Evolutionary conservation across 2,113 vertebrate species (phyloP).

Genomic region (Lates calcarifer): DNA sequence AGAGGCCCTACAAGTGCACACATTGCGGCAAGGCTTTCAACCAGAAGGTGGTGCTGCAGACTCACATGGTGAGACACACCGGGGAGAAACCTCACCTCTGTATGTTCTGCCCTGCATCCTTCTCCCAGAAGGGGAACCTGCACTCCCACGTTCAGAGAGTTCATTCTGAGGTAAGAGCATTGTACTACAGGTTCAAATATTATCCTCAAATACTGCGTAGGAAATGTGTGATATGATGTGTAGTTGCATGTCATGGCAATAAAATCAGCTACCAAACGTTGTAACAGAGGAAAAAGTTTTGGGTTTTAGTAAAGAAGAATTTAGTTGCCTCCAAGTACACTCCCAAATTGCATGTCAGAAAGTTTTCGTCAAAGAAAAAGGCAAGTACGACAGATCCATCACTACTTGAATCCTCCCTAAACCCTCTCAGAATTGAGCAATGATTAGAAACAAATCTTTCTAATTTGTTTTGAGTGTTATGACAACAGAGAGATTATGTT

Average conservation of each 20-base stretch:
- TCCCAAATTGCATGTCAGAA: not conserved
- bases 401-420: not conserved
- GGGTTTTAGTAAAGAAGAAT: not conserved
- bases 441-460: not conserved
- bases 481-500: not conserved
- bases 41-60: slow-evolving; percentile 99
- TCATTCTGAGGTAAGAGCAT: slow-evolving; percentile 92
- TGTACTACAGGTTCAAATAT: not conserved
- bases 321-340: not conserved
- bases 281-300: not conserved
- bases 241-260: not conserved
- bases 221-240: not conserved
- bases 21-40: slow-evolving; percentile 98
- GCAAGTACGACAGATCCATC: not conserved
- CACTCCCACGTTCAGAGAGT: slow-evolving; percentile 98
- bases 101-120: slow-evolving; percentile 95
- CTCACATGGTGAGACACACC: slow-evolving; percentile 97
- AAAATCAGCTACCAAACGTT: not conserved
- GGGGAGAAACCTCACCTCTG: slow-evolving; percentile 98
- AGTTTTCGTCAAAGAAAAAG: not conserved
- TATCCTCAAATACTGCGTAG: not conserved
- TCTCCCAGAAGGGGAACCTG: slow-evolving; percentile 98
- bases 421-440: not conserved
- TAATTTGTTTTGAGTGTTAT: not conserved
- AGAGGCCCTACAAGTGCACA: slow-evolving; percentile 93